These are phyloP conservation scores for Limanda limanda DNA, from an alignment of 2,113 vertebrate species.

Conservation along the genomic window DNA sequence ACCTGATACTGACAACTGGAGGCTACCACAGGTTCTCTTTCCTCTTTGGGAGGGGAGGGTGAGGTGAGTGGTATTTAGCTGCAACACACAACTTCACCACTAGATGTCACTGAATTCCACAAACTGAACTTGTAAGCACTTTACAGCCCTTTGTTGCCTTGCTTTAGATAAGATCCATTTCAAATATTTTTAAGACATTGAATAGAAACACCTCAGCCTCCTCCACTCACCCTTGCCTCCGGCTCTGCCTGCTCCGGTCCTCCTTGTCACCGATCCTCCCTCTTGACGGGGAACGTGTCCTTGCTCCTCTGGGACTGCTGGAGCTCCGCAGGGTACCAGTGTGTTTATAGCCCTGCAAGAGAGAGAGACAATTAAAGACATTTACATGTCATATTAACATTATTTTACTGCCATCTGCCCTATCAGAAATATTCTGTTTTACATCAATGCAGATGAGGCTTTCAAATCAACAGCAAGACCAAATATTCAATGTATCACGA, in stretches of 20 bases:
- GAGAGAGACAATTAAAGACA: not conserved
- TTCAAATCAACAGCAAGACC: too few relatives aligned
- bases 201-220: too few relatives aligned
- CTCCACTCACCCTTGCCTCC: constrained; percentile 82
- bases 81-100: not conserved
- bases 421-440: too few relatives aligned
- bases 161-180: not conserved
- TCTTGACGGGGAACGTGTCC: constrained; percentile 90
- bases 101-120: not conserved
- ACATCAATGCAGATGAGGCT: too few relatives aligned
- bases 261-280: constrained; percentile 86
- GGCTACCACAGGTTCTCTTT: too few relatives aligned
- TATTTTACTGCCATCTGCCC: too few relatives aligned
- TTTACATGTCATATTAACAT: not conserved
- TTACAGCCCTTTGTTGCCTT: not conserved
- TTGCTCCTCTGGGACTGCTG: constrained; percentile 91
- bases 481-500: too few relatives aligned
- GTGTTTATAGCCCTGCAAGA: constrained; percentile 84
- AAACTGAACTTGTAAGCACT: not conserved
- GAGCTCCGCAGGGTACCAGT: constrained; percentile 90
- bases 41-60: too few relatives aligned
- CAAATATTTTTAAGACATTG: too few relatives aligned
- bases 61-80: too few relatives aligned
- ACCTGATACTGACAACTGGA: too few relatives aligned
- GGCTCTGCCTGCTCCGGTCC: constrained; percentile 86